Conservation (phyloP, 2,888 invertebrate genomes). For the Drosophila rellima region DNA sequence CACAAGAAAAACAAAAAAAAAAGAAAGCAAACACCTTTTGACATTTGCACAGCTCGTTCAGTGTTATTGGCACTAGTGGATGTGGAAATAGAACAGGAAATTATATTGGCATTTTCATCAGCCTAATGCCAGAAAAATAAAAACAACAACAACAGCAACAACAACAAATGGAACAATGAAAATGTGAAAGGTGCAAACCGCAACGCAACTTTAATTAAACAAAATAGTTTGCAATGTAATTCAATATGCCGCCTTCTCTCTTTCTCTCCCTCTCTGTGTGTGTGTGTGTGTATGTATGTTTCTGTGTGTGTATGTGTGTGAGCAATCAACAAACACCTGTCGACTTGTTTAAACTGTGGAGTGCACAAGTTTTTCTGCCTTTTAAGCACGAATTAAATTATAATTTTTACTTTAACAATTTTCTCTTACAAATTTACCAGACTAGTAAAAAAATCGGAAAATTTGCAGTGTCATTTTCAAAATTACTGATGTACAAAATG, state of each 20-base stretch:
- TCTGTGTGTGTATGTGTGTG: constrained; percentile 18
- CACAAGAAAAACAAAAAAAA: too few relatives aligned
- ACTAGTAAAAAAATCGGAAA: too few relatives aligned
- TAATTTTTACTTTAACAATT: not conserved
- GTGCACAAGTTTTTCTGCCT: constrained; percentile 13
- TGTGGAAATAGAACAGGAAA: constrained; percentile 31
- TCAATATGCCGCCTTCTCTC: constrained; percentile 44
- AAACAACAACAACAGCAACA: constrained; percentile 17
- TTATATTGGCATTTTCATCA: constrained; percentile 49
- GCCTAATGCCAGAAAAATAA: constrained; percentile 44
- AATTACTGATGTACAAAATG: too few relatives aligned
- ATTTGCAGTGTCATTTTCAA: too few relatives aligned
- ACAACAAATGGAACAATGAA: constrained; percentile 17
- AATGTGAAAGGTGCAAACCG: constrained; percentile 58
- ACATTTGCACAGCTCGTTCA: constrained; percentile 59
- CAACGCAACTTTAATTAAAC: constrained; percentile 71
- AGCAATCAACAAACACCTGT: constrained; percentile 61
- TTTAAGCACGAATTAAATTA: constrained; percentile 15
- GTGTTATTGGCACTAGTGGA: constrained; percentile 18
- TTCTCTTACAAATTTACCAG: not conserved
- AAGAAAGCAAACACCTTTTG: constrained; percentile 53
- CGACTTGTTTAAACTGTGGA: constrained; percentile 43
- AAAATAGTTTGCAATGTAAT: constrained; percentile 71
- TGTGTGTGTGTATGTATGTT: constrained; percentile 6
- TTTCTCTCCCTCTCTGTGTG: not conserved